Conservation (phyloP, 1,140 invertebrate species). For the Drosophila rufa region DNA sequence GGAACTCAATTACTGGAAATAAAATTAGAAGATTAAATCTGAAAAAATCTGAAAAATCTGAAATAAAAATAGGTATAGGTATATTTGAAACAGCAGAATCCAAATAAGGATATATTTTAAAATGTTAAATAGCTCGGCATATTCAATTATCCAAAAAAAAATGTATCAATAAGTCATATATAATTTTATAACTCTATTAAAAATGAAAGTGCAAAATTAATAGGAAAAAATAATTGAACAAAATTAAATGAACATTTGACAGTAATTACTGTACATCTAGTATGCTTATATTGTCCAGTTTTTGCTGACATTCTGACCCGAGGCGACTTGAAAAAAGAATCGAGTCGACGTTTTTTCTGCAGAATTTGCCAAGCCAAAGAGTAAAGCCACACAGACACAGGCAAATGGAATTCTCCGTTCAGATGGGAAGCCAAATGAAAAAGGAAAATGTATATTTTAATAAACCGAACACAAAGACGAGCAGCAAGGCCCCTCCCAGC, state of each 20-base stretch:
- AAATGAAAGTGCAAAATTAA: background rate
- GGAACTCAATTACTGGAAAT: no score
- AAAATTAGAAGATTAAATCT: no score
- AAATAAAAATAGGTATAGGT: no score
- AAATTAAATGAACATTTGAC: background rate
- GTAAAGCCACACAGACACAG: slow-evolving; percentile 27
- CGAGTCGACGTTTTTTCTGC: slow-evolving; percentile 28
- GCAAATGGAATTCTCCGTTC: slow-evolving; percentile 15
- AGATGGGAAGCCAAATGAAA: slow-evolving; percentile 34
- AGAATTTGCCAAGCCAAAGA: slow-evolving; percentile 54
- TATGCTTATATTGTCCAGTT: slow-evolving; percentile 47
- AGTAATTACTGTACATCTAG: slow-evolving; percentile 27
- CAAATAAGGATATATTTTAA: no score
- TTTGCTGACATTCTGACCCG: slow-evolving; percentile 64
- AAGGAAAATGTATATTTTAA: slow-evolving; percentile 62
- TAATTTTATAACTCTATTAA: background rate
- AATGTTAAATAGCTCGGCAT: no score
- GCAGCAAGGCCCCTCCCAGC: slow-evolving; percentile 33
- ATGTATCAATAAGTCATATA: no score
- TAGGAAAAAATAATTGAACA: no score
- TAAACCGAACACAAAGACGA: slow-evolving; percentile 58
- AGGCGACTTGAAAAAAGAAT: slow-evolving; percentile 40
- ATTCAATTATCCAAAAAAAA: no score
- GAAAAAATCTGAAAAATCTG: no score
- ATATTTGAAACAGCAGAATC: no score